Conservation (phyloP, 2,113 vertebrate genomes). For the Cavia aperea region DNA sequence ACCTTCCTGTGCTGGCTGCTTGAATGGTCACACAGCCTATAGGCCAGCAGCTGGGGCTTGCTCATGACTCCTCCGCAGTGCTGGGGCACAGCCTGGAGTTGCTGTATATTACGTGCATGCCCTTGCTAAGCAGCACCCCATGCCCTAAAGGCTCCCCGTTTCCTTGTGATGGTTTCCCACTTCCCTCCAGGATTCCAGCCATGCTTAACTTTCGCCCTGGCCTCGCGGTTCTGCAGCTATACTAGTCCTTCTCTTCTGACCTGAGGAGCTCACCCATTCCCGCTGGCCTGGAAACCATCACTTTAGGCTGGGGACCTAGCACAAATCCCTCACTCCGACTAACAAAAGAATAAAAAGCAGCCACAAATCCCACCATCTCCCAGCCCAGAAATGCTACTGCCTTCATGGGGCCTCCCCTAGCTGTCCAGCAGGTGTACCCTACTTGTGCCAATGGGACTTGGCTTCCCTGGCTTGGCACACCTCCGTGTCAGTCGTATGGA, state of each 20-base stretch:
- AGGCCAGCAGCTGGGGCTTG: background rate
- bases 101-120: background rate
- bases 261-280: background rate
- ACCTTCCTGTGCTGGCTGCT: background rate
- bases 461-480: background rate
- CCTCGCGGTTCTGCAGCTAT: background rate
- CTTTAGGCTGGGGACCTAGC: background rate
- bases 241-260: background rate
- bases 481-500: background rate
- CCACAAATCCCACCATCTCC: fast-evolving
- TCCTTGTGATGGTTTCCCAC: background rate
- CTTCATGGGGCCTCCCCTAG: background rate
- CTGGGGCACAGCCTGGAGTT: background rate
- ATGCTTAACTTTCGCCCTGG: background rate
- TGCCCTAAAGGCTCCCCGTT: background rate
- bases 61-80: background rate
- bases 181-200: background rate
- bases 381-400: background rate
- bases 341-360: background rate
- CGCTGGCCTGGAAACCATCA: background rate
- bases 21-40: background rate
- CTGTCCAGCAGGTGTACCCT: background rate
- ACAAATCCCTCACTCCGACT: no score
- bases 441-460: background rate
- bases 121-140: fast-evolving